Conservation (phyloP, 2,888 invertebrate species). For the Alcis repandata region DNA sequence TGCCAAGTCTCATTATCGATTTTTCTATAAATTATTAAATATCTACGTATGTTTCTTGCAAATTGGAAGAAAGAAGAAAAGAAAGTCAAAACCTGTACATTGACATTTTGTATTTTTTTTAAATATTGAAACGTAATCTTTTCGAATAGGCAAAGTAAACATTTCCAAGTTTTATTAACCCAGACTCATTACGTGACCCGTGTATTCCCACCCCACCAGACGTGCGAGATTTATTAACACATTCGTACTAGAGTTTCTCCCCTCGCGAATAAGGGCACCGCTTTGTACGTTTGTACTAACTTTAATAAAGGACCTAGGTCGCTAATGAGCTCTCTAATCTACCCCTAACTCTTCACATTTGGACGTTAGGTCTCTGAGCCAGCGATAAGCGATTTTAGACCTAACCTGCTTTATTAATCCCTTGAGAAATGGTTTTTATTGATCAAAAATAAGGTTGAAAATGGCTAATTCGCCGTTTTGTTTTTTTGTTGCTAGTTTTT, state of each 20-base stretch:
- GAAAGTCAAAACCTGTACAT: no score
- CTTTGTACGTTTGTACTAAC: conserved; percentile 44
- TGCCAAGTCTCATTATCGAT: no score
- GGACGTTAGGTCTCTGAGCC: conserved; percentile 18
- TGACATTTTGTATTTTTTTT: no score
- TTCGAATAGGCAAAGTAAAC: neutral
- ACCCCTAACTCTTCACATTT: conserved; percentile 26
- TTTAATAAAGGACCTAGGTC: conserved; percentile 28
- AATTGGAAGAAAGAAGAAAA: no score
- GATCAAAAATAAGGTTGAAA: neutral
- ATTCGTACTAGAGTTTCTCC: conserved; percentile 43
- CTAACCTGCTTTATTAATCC: no score
- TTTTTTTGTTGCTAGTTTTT: neutral
- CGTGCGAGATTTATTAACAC: conserved; percentile 48
- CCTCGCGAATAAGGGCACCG: conserved; percentile 38
- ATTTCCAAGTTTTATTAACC: neutral
- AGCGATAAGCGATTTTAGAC: conserved; percentile 31
- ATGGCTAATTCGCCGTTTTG: neutral
- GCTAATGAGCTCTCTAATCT: conserved; percentile 29
- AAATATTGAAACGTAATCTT: no score
- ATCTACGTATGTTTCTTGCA: no score
- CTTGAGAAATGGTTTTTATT: neutral
- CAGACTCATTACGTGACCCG: conserved; percentile 35
- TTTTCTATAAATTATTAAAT: no score
- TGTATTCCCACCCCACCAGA: conserved; percentile 30